Evolutionary conservation across 1,140 invertebrate species (phyloP), one percentile per base, ranked within the genome.

Genomic region (Zophobas atratus): DNA sequence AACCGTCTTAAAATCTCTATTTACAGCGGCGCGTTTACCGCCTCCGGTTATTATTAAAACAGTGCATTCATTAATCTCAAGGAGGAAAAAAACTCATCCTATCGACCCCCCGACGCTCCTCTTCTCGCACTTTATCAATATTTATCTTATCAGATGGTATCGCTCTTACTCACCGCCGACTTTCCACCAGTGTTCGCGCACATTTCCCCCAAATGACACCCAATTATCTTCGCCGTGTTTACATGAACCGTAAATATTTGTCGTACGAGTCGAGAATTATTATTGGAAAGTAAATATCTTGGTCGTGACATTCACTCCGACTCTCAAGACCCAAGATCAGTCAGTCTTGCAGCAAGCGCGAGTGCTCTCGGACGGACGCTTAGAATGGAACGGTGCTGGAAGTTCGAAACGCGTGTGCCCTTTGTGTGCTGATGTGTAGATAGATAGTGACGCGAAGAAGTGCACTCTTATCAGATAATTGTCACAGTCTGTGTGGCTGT

Each of bases 231-330:
- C 49, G 49, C 60, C 35, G 49, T 51, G 49, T 51, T 51, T 51
- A 20, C 20, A 20, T 20, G 49, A 32, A 67, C 20, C 43, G 60
- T 67, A 67, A 67, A 67, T 67, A 67, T 67, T 67, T 67, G 60
- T 48, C 35, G n/a, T 20, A 51, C 49, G 6, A 41, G 60, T 67
- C 39, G 60, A 36, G 60, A 67, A 43, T 67, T 67, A 60, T 60
- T 60, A 67, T 67, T 67, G 60, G 60, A 67, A 67, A 67, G 60
- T 67, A 67, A 67, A 43, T 67, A 67, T 67, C 60, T 67, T 67
- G 38, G 60, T 39, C 60, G 60, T 67, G 60, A 67, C 60, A 67
- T 67, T 67, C 60, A 67, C 38, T 67, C 60, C 43, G 6, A 20
- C 49, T 67, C 60, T 67, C 57, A 63, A 63, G 57, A 41, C 57